Evolutionary conservation across 2,797 vertebrate genomes (phyloP).

Genomic region (Megaceryle alcyon): DNA sequence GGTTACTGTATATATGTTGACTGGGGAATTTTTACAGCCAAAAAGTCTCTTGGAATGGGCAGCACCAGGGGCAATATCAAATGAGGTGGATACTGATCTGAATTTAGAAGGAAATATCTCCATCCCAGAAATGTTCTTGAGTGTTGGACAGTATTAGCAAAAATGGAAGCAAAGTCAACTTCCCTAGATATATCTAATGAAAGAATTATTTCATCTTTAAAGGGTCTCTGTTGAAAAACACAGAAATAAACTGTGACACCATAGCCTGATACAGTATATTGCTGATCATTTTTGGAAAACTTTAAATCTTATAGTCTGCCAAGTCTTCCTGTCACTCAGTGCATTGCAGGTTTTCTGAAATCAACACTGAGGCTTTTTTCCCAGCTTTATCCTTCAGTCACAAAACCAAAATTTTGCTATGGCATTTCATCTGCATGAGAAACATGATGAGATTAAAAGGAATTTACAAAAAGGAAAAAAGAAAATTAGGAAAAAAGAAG

Average conservation of each 20-base stretch:
- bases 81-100: not conserved
- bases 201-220: not conserved
- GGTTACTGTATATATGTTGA: not conserved
- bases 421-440: not conserved
- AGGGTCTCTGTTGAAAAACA: not conserved
- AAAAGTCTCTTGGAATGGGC: not conserved
- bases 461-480: not conserved
- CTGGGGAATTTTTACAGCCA: slow-evolving; percentile 27
- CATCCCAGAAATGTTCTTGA: not conserved
- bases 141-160: not conserved
- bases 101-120: not conserved
- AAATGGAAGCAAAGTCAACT: slow-evolving; percentile 9
- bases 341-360: not conserved
- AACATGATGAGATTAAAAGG: slow-evolving; percentile 7
- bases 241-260: not conserved
- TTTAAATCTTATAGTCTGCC: not conserved
- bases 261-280: not conserved
- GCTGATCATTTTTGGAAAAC: not conserved
- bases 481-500: fast-evolving
- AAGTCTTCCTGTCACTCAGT: not conserved
- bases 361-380: not conserved
- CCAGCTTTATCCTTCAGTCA: not conserved
- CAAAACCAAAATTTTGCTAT: not conserved
- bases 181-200: not conserved
- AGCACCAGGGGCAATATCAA: not conserved